Conservation (phyloP, 1,140 invertebrate genomes). For the Drosophila oshimai region DNA sequence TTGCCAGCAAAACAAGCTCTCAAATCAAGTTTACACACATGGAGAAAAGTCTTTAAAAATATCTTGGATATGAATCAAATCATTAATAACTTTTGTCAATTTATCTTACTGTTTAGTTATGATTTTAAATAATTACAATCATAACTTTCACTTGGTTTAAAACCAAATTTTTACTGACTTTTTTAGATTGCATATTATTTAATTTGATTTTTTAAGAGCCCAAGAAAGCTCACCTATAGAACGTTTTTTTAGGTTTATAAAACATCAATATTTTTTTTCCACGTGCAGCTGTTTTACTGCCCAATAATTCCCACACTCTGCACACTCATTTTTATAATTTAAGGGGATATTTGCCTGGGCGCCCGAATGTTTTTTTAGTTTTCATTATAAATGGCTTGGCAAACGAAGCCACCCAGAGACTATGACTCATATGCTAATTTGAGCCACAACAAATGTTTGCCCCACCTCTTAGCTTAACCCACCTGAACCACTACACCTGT, state of each 20-base stretch:
- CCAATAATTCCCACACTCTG: not conserved
- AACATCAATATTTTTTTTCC: no score
- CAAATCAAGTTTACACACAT: constrained; percentile 3
- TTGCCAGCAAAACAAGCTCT: constrained; percentile 52
- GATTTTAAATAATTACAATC: no score
- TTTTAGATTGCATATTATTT: no score
- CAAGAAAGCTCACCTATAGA: no score
- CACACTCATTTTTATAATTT: constrained; percentile 31
- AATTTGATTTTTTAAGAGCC: no score
- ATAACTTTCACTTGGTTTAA: no score
- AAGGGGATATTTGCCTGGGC: constrained; percentile 57
- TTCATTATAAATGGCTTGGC: constrained; percentile 70
- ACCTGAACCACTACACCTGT: constrained; percentile 41
- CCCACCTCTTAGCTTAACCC: constrained; percentile 18
- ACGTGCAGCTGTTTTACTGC: constrained; percentile 10
- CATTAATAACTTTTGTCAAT: no score
- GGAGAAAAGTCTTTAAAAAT: not conserved
- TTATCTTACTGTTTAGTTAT: no score
- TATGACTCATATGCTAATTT: constrained; percentile 78
- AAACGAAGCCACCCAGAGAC: constrained; percentile 24
- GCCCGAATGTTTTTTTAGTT: constrained; percentile 34
- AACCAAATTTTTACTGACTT: no score
- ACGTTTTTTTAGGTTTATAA: no score
- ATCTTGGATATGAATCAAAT: not conserved
- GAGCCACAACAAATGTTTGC: constrained; percentile 45